phyloP scores from a whole-genome alignment of 2,797 vertebrate genomes.

The Adrianichthys oophorus region DNA sequence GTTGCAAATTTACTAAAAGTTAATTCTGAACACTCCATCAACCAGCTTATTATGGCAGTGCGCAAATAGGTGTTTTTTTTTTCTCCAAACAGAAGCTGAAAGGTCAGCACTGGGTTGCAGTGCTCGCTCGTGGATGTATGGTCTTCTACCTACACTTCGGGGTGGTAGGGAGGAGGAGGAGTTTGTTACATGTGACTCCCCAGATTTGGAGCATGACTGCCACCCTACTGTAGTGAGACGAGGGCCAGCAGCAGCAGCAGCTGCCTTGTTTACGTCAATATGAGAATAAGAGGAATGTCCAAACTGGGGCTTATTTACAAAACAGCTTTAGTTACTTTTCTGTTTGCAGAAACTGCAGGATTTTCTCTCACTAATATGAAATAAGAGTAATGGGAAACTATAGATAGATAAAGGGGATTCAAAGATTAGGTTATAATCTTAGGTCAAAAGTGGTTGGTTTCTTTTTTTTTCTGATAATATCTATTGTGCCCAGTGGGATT shows the following conservation, averaged over 20 bases:
- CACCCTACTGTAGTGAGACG: constrained; percentile 61
- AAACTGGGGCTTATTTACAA: constrained; percentile 63
- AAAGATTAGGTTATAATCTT: no score
- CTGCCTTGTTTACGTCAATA: constrained; percentile 56
- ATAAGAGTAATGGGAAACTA: not conserved
- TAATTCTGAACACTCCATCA: not conserved
- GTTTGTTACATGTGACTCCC: constrained; percentile 60
- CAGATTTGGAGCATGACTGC: constrained; percentile 67
- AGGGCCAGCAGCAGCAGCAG: constrained; percentile 54
- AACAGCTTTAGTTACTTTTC: constrained; percentile 49
- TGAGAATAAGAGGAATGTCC: constrained; percentile 62
- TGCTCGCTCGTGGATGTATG: constrained; percentile 53
- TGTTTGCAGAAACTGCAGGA: not conserved
- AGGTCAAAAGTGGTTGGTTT: no score
- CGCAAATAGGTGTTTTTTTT: constrained; percentile 27
- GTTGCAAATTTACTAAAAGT: constrained; percentile 7
- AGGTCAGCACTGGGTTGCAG: constrained; percentile 25
- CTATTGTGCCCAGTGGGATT: constrained; percentile 14
- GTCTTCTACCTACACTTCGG: constrained; percentile 51
- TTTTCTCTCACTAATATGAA: not conserved
- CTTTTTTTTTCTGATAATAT: not conserved
- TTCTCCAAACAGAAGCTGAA: constrained; percentile 35
- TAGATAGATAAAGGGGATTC: no score
- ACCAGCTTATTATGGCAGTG: constrained; percentile 4
- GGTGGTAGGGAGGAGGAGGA: constrained; percentile 41